A percentile compares a stretch with the other conserved stretches of the same genome.
phyloP scores from a whole-genome alignment of 1,140 invertebrate species.

The Oscheius sp. region DNA sequence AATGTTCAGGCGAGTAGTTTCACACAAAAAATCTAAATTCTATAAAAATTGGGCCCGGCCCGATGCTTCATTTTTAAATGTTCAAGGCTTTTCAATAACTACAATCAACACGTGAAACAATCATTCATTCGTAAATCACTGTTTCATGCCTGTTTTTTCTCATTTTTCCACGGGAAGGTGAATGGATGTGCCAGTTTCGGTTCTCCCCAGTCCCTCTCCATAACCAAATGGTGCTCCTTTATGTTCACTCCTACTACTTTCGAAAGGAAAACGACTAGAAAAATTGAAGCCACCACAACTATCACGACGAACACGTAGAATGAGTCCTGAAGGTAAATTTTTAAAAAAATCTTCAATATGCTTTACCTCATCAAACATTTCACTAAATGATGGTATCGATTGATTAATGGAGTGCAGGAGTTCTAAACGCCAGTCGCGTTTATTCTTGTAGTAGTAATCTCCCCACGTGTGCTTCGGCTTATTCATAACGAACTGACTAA shows the following conservation, averaged over 20 bases:
- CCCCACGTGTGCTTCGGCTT: not conserved
- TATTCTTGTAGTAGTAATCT: conserved; percentile 13
- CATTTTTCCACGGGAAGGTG: conserved; percentile 10
- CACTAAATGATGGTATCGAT: conserved; percentile 17
- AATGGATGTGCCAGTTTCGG: not conserved
- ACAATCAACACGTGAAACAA: not conserved
- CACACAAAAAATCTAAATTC: no score
- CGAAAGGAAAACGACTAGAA: conserved; percentile 2
- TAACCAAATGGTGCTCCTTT: not conserved
- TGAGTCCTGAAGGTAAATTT: conserved; percentile 2
- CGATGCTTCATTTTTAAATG: no score
- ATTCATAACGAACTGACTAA: no score
- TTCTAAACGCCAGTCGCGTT: not conserved
- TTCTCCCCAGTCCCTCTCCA: conserved; percentile 13
- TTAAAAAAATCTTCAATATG: not conserved
- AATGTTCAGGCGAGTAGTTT: conserved; percentile 2
- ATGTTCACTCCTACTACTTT: conserved; percentile 9
- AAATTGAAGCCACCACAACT: not conserved
- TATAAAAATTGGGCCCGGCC: no score
- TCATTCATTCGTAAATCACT: not conserved
- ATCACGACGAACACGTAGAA: conserved; percentile 19
- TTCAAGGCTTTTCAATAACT: not conserved
- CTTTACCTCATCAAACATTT: conserved; percentile 25
- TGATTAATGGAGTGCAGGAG: not conserved
- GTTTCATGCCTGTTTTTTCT: not conserved